These are phyloP conservation scores for Nipponia nippon DNA, from an alignment of 2,113 vertebrate species.

Conservation along the genomic window DNA sequence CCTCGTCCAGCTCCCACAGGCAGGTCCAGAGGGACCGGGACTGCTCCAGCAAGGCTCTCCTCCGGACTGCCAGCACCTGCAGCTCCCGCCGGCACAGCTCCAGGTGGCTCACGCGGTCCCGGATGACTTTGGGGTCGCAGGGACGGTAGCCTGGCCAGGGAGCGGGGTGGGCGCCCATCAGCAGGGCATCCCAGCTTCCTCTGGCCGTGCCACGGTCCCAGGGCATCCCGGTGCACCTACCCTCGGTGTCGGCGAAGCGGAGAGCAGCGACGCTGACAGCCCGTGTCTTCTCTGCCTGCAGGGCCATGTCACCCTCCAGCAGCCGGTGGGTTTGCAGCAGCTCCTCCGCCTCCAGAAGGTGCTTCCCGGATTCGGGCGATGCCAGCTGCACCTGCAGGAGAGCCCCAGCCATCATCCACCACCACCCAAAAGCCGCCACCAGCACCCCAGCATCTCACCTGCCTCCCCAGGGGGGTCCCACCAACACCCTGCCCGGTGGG, in stretches of 20 bases:
- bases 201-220: accelerated
- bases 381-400: conserved; percentile 77
- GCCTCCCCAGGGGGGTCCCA: background rate
- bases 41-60: conserved; percentile 84
- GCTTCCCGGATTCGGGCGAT: conserved; percentile 90
- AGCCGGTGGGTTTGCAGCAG: conserved; percentile 90
- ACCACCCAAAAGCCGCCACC: background rate
- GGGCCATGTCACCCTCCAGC: conserved; percentile 87
- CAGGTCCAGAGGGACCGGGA: conserved; percentile 91
- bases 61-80: conserved; percentile 77
- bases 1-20: conserved; percentile 91
- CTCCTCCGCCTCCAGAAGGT: conserved; percentile 92
- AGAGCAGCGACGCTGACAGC: conserved; percentile 79
- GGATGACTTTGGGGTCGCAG: conserved; percentile 92
- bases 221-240: conserved; percentile 53
- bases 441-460: background rate
- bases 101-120: conserved; percentile 87
- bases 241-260: conserved; percentile 83
- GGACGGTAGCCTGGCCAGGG: conserved; percentile 85
- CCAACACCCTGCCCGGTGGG: too few relatives aligned
- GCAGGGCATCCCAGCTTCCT: accelerated
- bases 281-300: conserved; percentile 88
- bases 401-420: background rate
- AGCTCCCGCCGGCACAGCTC: conserved; percentile 87
- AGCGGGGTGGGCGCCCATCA: accelerated